Conservation (phyloP, 2,797 vertebrate genomes). For the Astyanax mexicanus region DNA sequence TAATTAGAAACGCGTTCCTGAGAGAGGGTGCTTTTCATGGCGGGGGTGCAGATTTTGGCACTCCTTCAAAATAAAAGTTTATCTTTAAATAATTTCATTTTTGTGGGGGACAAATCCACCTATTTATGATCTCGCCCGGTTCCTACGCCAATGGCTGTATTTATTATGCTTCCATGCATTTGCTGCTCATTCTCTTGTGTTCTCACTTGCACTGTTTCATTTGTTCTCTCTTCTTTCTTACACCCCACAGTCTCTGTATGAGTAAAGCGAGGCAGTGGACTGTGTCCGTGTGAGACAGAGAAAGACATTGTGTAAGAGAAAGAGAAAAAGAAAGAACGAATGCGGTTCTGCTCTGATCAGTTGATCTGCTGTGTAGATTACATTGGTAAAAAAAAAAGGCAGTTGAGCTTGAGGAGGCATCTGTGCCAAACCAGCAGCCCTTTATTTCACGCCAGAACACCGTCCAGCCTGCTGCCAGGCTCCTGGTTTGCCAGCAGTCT, state of each 20-base stretch:
- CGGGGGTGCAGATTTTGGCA: too few species aligned
- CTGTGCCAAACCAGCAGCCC: conserved; percentile 1
- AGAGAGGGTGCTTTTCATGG: too few species aligned
- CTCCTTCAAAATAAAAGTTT: too few species aligned
- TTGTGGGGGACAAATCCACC: too few species aligned
- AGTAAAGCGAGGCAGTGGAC: not conserved
- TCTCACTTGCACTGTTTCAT: not conserved
- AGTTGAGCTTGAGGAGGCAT: not conserved
- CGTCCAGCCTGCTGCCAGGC: not conserved
- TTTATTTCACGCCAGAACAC: not conserved
- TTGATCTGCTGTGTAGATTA: not conserved
- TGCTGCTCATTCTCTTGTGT: not conserved
- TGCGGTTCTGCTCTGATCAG: not conserved
- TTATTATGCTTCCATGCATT: not conserved
- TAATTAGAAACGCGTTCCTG: too few species aligned
- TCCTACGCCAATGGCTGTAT: not conserved
- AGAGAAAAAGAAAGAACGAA: not conserved
- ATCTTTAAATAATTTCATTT: too few species aligned
- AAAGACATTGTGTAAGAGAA: too few species aligned
- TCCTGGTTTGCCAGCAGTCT: not conserved
- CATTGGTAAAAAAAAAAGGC: not conserved
- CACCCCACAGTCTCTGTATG: not conserved
- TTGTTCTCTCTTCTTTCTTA: not conserved
- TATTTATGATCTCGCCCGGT: too few species aligned
- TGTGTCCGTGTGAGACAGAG: not conserved